These are phyloP conservation scores for Ypsolopha sequella DNA, from an alignment of 2,888 invertebrate species.

Conservation along the genomic window DNA sequence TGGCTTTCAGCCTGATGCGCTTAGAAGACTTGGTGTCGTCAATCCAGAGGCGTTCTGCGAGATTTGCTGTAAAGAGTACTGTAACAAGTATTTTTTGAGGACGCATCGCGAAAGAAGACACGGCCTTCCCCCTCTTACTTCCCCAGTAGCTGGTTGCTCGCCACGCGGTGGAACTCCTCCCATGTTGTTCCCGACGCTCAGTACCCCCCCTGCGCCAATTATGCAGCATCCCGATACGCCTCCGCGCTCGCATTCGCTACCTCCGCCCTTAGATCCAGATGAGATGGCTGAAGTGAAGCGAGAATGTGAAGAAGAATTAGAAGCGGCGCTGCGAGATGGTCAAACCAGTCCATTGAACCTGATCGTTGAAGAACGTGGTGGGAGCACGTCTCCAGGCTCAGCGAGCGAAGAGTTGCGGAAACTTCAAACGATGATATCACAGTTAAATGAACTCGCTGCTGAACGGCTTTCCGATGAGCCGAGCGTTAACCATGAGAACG, in stretches of 20 bases:
- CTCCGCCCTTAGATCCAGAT: conserved; percentile 39
- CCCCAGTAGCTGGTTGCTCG: conserved; percentile 38
- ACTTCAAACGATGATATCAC: conserved; percentile 91
- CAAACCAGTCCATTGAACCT: conserved; percentile 85
- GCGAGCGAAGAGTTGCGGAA: conserved; percentile 90
- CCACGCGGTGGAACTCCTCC: conserved; percentile 38
- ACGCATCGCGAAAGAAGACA: conserved; percentile 96
- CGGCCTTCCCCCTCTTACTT: conserved; percentile 74
- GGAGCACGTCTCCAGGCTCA: conserved; percentile 65
- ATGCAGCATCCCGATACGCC: conserved; percentile 80
- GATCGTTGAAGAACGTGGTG: conserved; percentile 77
- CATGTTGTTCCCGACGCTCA: conserved; percentile 20
- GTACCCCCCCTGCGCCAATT: conserved; percentile 24
- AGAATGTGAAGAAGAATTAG: conserved; percentile 54
- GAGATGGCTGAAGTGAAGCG: conserved; percentile 66
- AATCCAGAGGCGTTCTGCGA: conserved; percentile 94
- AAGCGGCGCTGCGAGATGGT: conserved; percentile 62
- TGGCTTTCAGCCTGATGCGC: conserved; percentile 79
- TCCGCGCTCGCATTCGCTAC: conserved; percentile 53
- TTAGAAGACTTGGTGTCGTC: conserved; percentile 83
- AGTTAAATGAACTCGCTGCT: conserved; percentile 84
- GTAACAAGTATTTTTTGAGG: conserved; percentile 92
- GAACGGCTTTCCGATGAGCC: conserved; percentile 39
- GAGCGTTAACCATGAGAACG: background rate
- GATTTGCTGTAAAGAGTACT: conserved; percentile 93